Evolutionary conservation across 2,888 invertebrate genomes (phyloP).

Genomic region (Myopa testacea): DNA sequence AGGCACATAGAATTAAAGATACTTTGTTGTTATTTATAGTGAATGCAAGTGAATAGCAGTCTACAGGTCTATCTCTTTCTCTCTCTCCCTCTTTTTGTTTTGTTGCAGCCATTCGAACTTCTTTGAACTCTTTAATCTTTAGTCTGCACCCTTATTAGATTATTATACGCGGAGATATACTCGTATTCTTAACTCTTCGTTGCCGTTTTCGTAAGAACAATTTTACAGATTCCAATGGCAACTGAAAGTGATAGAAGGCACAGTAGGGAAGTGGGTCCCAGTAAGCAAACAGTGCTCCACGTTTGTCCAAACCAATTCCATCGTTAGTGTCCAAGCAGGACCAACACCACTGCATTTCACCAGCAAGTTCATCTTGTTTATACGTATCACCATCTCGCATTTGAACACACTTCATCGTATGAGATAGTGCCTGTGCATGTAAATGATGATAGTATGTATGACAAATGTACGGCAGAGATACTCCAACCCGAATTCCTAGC

Average conservation of each 20-base stretch:
- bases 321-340: constrained; percentile 36
- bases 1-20: background rate
- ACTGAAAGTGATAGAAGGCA: constrained; percentile 85
- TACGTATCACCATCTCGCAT: constrained; percentile 68
- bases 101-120: background rate
- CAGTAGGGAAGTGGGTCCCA: constrained; percentile 91
- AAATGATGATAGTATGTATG: constrained; percentile 69
- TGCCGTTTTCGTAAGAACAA: constrained; percentile 71
- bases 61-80: constrained; percentile 1
- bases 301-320: constrained; percentile 75
- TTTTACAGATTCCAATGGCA: constrained; percentile 75
- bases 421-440: constrained; percentile 74
- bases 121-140: no score
- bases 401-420: constrained; percentile 71
- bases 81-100: background rate
- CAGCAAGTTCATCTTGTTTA: background rate
- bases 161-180: no score
- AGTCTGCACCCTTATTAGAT: no score
- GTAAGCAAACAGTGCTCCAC: constrained; percentile 83
- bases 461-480: constrained; percentile 84
- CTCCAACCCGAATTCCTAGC: constrained; percentile 80
- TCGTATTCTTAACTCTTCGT: constrained; percentile 54
- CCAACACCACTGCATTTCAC: constrained; percentile 59
- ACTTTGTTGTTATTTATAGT: background rate
- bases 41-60: constrained; percentile 2